phyloP scores from a whole-genome alignment of 2,113 vertebrate genomes.

The Grus americana region DNA sequence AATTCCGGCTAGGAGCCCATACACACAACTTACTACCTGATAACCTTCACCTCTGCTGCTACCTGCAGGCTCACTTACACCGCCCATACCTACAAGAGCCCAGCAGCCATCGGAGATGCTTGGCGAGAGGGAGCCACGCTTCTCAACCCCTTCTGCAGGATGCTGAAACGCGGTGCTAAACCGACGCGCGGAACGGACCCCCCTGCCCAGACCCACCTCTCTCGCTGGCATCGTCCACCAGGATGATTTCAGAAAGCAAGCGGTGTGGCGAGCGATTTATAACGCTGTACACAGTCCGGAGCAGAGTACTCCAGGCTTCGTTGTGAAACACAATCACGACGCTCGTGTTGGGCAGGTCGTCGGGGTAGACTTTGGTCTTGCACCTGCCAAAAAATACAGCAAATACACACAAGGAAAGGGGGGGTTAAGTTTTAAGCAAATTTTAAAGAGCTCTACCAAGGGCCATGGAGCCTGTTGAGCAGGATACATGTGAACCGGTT shows the following conservation, averaged over 20 bases:
- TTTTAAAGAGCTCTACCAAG: not conserved
- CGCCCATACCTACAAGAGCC: accelerated
- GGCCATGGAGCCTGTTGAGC: not conserved
- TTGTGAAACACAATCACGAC: slow-evolving; percentile 99
- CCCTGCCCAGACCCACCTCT: slow-evolving; percentile 76
- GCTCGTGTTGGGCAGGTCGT: slow-evolving; percentile 92
- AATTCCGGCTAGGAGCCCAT: not conserved
- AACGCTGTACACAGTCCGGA: slow-evolving; percentile 91
- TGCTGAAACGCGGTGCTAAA: too few relatives aligned
- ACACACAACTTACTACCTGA: accelerated
- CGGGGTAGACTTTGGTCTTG: slow-evolving; percentile 90
- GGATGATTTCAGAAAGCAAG: slow-evolving; percentile 87
- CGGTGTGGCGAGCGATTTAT: slow-evolving; percentile 88
- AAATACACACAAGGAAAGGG: too few relatives aligned
- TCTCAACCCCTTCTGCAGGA: too few relatives aligned
- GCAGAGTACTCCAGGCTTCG: slow-evolving; percentile 96
- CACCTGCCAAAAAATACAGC: slow-evolving; percentile 75
- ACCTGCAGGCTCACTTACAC: not conserved
- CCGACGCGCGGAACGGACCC: too few relatives aligned
- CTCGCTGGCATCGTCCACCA: slow-evolving; percentile 97
- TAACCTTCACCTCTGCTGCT: not conserved
- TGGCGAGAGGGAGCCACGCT: not conserved
- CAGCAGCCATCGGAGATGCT: not conserved
- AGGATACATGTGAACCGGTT: not conserved
- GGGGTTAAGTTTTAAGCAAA: not conserved